These are phyloP conservation scores for Periparus ater DNA, from an alignment of 2,797 vertebrate species.

Conservation along the genomic window DNA sequence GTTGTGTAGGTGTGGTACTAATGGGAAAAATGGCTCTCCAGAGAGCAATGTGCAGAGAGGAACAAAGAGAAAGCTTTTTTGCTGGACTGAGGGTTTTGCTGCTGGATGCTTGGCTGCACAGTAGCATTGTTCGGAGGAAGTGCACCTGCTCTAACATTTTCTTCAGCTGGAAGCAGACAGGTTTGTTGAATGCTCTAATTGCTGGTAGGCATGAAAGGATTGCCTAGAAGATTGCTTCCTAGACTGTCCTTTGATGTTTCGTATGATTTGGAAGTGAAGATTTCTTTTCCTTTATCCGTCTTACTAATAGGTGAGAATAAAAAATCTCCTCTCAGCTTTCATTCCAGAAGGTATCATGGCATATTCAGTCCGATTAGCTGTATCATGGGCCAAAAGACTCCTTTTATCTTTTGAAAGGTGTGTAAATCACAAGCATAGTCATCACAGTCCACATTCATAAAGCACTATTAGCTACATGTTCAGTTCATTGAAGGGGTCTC, in stretches of 20 bases:
- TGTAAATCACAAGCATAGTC: constrained; percentile 8
- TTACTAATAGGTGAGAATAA: constrained; percentile 56
- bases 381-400: constrained; percentile 22
- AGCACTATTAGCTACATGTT: background rate
- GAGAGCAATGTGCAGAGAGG: background rate
- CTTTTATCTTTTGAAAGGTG: constrained; percentile 49
- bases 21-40: constrained; percentile 2
- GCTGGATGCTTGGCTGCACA: background rate
- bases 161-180: background rate
- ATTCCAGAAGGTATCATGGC: constrained; percentile 24
- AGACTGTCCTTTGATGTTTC: constrained; percentile 54
- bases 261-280: background rate
- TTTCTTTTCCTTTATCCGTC: constrained; percentile 49
- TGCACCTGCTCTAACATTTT: background rate
- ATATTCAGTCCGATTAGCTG: background rate
- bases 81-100: background rate
- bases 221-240: constrained; percentile 55
- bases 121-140: background rate
- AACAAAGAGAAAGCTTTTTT: constrained; percentile 31
- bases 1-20: background rate
- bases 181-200: constrained; percentile 52
- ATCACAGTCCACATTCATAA: constrained; percentile 1
- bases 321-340: constrained; percentile 36
- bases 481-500: background rate
- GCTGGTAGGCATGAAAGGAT: constrained; percentile 60